These are phyloP conservation scores for human (Homo sapiens) DNA, from an alignment of 2,113 vertebrate genomes.

Conservation along the genomic window GRCh38 chr3:159431001-159431500, in stretches of 20 bases:
- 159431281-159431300: background rate
- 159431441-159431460: background rate
- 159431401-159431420: background rate
- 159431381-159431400: background rate
- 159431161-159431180: background rate
- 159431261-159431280: background rate
- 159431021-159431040: background rate
- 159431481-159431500: background rate
- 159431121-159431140: background rate
- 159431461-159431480: background rate
- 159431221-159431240: background rate
- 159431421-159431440: background rate
- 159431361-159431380: too few species aligned
- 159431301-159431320: background rate
- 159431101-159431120: background rate
- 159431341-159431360: background rate
- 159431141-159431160: background rate
- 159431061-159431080: background rate
- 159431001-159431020: background rate
- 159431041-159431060: background rate
- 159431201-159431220: background rate
- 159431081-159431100: background rate
- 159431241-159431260: background rate
- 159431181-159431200: background rate
- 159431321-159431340: background rate